phyloP scores from a whole-genome alignment of 1,140 invertebrate genomes.

The Aphis gossypii region DNA sequence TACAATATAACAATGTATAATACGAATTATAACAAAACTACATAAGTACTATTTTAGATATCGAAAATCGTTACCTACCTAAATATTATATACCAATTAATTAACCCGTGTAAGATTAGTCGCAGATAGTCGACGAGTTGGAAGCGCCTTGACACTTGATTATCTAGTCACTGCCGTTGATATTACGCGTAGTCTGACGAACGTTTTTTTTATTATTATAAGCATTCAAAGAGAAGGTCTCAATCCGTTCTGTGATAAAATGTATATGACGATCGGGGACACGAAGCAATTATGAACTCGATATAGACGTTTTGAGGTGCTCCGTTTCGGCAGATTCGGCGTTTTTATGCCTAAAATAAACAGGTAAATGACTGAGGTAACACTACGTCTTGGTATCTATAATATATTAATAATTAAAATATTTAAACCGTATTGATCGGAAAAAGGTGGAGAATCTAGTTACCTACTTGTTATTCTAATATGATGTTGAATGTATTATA shows the following conservation, averaged over 20 bases:
- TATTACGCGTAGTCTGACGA: background rate
- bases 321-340: background rate
- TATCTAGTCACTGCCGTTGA: background rate
- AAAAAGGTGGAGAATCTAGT: background rate
- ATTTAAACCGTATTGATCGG: background rate
- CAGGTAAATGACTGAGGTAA: background rate
- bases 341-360: background rate
- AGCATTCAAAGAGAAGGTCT: background rate
- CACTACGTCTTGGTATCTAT: background rate
- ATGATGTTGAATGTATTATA: background rate
- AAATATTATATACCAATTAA: background rate
- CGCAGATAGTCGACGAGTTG: background rate
- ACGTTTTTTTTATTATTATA: background rate
- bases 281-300: background rate
- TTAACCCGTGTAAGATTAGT: background rate
- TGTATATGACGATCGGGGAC: background rate
- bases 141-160: slow-evolving; percentile 25
- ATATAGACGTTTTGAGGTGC: background rate
- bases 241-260: background rate
- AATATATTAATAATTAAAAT: background rate
- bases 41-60: background rate
- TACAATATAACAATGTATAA: background rate
- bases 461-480: background rate
- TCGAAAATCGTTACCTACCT: background rate
- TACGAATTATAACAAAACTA: background rate